Evolutionary conservation across 2,888 invertebrate genomes (phyloP).

Genomic region (Deroplatys truncata): DNA sequence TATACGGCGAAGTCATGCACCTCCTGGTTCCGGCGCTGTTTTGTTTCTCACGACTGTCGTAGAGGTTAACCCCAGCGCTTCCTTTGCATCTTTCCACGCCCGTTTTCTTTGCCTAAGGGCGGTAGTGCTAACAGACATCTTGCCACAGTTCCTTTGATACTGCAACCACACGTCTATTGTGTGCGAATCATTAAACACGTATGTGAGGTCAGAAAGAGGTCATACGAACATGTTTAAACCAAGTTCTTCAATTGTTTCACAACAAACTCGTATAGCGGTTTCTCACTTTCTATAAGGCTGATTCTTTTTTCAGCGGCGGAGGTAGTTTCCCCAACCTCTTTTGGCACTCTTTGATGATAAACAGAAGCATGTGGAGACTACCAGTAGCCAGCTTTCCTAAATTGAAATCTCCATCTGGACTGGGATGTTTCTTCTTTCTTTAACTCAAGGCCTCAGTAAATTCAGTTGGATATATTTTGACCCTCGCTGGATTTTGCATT

Average conservation of each 20-base stretch:
- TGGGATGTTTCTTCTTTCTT: too few relatives aligned
- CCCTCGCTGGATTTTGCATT: too few relatives aligned
- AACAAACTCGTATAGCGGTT: not conserved
- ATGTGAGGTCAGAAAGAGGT: not conserved
- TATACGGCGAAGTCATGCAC: not conserved
- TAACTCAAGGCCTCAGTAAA: too few relatives aligned
- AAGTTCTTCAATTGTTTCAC: not conserved
- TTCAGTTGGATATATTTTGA: too few relatives aligned
- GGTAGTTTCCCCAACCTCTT: not conserved
- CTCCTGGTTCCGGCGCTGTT: not conserved
- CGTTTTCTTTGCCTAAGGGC: not conserved
- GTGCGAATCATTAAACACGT: not conserved
- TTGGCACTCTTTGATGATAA: not conserved
- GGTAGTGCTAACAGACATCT: not conserved
- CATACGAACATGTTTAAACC: not conserved
- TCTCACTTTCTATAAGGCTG: not conserved
- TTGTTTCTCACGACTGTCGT: not conserved
- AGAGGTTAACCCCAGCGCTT: not conserved
- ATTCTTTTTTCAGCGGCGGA: not conserved
- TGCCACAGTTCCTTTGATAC: not conserved
- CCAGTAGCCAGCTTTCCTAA: too few relatives aligned
- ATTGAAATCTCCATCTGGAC: not conserved
- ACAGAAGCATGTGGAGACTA: not conserved
- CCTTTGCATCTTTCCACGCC: not conserved
- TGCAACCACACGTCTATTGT: not conserved